These are phyloP conservation scores for Lethenteron reissneri DNA, from an alignment of 2,113 vertebrate species.

Conservation along the genomic window DNA sequence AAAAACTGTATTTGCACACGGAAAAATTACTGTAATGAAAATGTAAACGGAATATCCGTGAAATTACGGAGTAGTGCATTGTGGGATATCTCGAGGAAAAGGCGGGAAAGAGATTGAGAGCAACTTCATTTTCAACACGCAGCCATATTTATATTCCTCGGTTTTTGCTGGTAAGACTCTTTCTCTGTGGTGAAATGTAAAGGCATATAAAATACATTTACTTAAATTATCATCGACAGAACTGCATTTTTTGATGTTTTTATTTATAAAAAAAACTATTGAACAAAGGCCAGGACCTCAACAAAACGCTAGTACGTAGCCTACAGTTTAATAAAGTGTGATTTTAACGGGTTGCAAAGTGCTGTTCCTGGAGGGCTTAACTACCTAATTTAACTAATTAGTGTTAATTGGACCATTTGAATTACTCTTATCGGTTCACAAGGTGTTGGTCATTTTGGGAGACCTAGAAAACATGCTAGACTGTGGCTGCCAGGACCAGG, in stretches of 20 bases:
- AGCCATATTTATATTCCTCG: no score
- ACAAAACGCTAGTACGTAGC: neutral
- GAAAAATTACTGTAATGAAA: no score
- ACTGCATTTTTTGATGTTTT: neutral
- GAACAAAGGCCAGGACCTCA: neutral
- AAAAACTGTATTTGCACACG: no score
- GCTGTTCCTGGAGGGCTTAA: neutral
- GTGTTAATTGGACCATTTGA: neutral
- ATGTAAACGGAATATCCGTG: no score
- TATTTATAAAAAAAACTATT: neutral
- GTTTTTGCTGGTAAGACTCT: no score
- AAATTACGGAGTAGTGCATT: no score
- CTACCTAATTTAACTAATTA: neutral
- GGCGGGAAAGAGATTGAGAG: no score
- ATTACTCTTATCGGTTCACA: neutral
- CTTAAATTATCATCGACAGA: neutral
- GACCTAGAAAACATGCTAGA: constrained; percentile 12
- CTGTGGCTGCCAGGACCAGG: constrained; percentile 10
- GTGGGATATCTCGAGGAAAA: no score
- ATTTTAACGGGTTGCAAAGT: neutral
- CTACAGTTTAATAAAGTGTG: neutral
- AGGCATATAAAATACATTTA: neutral
- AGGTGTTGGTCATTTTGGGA: constrained; percentile 11
- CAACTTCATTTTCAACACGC: no score
- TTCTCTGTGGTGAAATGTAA: neutral